A percentile compares a stretch with the other conserved stretches of the same genome.
phyloP scores from a whole-genome alignment of 2,113 vertebrate genomes.

The Rhinogobius similis region DNA sequence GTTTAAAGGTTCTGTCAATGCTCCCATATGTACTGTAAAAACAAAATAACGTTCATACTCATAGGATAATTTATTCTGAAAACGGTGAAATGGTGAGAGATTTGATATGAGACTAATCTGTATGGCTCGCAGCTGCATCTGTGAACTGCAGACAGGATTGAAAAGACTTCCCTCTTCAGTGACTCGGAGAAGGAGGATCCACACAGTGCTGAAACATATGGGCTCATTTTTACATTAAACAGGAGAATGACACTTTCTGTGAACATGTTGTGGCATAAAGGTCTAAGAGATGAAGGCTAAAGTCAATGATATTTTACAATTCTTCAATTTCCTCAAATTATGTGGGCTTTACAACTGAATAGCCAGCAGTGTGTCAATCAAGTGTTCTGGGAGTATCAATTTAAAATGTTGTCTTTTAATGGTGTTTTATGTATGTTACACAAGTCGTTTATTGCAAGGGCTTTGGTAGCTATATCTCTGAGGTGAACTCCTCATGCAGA shows the following conservation, averaged over 20 bases:
- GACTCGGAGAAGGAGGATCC: constrained; percentile 25
- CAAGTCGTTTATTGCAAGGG: too few species aligned
- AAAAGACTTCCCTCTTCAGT: constrained; percentile 38
- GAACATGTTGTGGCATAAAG: too few species aligned
- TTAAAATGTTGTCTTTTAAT: too few species aligned
- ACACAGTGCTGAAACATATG: not conserved
- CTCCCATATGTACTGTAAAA: not conserved
- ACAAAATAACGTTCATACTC: constrained; percentile 13
- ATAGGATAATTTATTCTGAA: constrained; percentile 14
- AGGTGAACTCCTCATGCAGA: too few species aligned
- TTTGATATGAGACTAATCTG: constrained; percentile 17
- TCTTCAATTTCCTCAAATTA: too few species aligned
- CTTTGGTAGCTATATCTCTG: too few species aligned
- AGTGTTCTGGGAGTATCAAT: too few species aligned
- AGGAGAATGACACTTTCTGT: not conserved
- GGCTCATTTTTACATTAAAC: not conserved
- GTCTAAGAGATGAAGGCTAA: too few species aligned
- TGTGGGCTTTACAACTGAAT: too few species aligned
- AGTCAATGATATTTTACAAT: too few species aligned
- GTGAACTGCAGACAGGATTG: constrained; percentile 18
- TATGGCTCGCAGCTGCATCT: constrained; percentile 44
- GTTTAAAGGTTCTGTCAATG: not conserved
- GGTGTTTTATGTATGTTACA: too few species aligned
- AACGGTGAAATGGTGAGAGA: constrained; percentile 12
- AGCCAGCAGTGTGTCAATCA: too few species aligned